Conservation (phyloP, 37 sponge, comb jelly and placozoan genomes). For the Halisarca cf. caerulea region DNA sequence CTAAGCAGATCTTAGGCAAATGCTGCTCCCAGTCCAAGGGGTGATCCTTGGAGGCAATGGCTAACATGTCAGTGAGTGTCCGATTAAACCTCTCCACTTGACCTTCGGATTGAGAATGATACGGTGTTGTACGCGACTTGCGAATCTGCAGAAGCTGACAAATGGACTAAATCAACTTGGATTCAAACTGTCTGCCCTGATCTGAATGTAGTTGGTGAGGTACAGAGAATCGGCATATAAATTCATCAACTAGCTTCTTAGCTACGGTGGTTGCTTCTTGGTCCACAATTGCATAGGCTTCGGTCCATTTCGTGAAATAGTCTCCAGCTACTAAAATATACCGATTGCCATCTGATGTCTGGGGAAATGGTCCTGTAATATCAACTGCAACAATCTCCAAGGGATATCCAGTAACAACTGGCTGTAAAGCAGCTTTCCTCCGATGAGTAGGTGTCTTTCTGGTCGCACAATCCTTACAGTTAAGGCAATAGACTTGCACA, state of each 20-base stretch:
- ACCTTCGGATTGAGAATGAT: no score
- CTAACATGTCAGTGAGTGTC: no score
- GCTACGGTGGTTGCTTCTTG: slow-evolving; percentile 60
- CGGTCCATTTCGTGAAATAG: slow-evolving; percentile 54
- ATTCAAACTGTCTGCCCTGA: no score
- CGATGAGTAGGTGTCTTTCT: slow-evolving; percentile 12
- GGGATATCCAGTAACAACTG: background rate
- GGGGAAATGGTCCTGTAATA: slow-evolving; percentile 35
- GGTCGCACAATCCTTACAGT: background rate
- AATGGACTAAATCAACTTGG: no score
- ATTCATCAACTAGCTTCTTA: slow-evolving; percentile 17
- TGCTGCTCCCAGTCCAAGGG: no score
- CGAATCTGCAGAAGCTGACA: no score
- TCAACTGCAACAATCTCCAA: slow-evolving; percentile 31
- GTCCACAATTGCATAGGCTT: slow-evolving; percentile 57
- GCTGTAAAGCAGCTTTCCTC: background rate
- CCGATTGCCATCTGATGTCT: slow-evolving; percentile 32
- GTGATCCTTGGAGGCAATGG: no score
- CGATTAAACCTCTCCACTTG: no score
- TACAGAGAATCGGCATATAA: slow-evolving; percentile 57
- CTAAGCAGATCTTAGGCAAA: no score
- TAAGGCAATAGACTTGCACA: background rate
- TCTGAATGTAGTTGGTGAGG: no score
- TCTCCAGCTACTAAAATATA: slow-evolving; percentile 55
- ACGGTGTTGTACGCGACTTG: no score